Base-by-base conservation (phyloP, 2,113 vertebrate genomes). In the Coryphaenoides rupestris region DNA sequence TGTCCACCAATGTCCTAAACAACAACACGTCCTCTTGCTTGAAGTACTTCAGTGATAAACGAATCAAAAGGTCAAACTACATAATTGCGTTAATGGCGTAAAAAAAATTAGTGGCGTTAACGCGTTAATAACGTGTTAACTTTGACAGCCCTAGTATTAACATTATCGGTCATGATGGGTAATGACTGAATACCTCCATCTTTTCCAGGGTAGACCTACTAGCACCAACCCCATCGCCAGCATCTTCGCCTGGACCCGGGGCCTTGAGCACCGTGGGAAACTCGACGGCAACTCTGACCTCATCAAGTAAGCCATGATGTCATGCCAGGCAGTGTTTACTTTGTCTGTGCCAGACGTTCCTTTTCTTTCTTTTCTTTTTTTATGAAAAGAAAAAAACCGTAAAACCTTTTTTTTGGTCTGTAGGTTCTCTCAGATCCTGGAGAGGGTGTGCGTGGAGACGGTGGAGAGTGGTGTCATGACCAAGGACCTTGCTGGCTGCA, bases 161-260 rank as follows among this genome's bases (percentile, higher is more conserved):
- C n/a, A n/a, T n/a, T n/a, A n/a, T n/a, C n/a, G n/a, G n/a, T n/a
- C n/a, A n/a, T n/a, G 6, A 4, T 58, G 1, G 12, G 23, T 2
- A 0, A 0, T 21, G 12, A 23, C 1, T 3, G 13, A 19, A 16
- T 46, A 19, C 28, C 70, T 57, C 4, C n/a, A n/a, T n/a, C n/a
- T 21, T 19, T 12, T 65, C 1, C 71, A 99, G 97, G 97, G 97
- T 14, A 92, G 91, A 45, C 92, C 96, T 2, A 99, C 97, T 70
- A 99, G 97, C 87, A 98, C 96, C 22, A 98, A 98, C 84, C 96
- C 96, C 60, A 98, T 98, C 0, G 97, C 97, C 73, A 99, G 97
- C 80, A 98, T 99, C 78, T 99, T 99, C 1, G 97, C 97, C 65
- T 98, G 97, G 97, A 98, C 97, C 0, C 87, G 94, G 0, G 96